Conservation (phyloP, 2,888 invertebrate species). For the Tipula helvola region DNA sequence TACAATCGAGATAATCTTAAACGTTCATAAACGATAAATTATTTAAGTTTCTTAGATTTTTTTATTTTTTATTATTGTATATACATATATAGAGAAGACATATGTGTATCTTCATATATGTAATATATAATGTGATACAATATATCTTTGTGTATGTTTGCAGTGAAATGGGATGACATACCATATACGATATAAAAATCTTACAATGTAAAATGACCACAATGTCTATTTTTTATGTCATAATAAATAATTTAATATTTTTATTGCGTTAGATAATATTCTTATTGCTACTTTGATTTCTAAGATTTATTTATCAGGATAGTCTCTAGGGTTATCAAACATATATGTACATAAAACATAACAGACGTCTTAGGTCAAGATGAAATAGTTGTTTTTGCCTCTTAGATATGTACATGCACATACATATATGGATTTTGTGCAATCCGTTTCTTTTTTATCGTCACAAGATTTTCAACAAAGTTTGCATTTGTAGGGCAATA, state of each 20-base stretch:
- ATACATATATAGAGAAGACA: neutral
- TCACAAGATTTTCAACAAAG: neutral
- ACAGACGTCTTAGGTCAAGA: neutral
- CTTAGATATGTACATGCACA: neutral
- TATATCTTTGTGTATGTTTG: neutral
- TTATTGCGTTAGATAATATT: neutral
- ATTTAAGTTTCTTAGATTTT: neutral
- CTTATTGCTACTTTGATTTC: neutral
- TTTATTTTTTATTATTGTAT: neutral
- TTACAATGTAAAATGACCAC: constrained; percentile 4
- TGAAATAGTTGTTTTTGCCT: neutral
- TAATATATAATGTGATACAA: neutral
- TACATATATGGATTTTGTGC: neutral
- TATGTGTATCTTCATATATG: neutral
- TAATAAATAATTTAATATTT: neutral
- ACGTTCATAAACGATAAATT: neutral
- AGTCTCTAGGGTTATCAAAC: neutral
- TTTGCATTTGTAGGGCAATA: neutral
- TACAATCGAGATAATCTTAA: constrained; percentile 4
- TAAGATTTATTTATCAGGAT: neutral
- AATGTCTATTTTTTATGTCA: neutral
- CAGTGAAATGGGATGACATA: neutral
- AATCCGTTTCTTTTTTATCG: neutral
- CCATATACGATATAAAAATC: neutral
- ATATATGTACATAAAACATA: neutral